phyloP scores from a whole-genome alignment of 2,113 vertebrate species.

The Corvus moneduloides region DNA sequence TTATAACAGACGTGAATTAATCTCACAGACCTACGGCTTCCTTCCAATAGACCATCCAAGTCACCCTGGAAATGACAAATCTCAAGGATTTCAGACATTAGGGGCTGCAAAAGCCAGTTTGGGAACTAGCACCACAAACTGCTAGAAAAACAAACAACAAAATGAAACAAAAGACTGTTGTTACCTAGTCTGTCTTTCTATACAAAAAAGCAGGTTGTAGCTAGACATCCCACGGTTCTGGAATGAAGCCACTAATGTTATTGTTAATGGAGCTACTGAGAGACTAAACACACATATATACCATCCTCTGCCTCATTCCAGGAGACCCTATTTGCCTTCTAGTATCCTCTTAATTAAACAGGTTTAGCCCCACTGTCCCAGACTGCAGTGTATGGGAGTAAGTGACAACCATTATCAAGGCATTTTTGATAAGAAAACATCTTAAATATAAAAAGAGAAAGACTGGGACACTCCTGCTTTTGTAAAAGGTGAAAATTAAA shows the following conservation, averaged over 20 bases:
- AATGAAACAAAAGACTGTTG: background rate
- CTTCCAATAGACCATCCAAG: background rate
- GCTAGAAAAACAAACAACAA: background rate
- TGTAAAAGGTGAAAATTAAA: background rate
- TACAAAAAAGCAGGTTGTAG: background rate
- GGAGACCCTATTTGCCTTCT: background rate
- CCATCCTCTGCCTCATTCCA: background rate
- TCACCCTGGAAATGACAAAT: background rate
- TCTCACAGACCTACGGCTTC: background rate
- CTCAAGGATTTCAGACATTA: background rate
- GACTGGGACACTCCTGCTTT: background rate
- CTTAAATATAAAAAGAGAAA: background rate
- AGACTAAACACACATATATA: background rate
- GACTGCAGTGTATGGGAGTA: background rate
- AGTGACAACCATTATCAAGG: background rate
- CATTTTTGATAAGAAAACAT: background rate
- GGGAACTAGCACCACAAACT: background rate
- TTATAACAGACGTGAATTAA: background rate
- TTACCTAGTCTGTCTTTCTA: background rate
- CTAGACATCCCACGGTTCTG: background rate
- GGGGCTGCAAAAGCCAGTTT: background rate
- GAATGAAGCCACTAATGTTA: background rate
- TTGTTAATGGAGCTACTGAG: background rate
- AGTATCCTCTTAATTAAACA: background rate
- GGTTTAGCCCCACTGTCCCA: background rate